Conservation (phyloP, 2,113 vertebrate genomes). For the Eulemur macaco region DNA sequence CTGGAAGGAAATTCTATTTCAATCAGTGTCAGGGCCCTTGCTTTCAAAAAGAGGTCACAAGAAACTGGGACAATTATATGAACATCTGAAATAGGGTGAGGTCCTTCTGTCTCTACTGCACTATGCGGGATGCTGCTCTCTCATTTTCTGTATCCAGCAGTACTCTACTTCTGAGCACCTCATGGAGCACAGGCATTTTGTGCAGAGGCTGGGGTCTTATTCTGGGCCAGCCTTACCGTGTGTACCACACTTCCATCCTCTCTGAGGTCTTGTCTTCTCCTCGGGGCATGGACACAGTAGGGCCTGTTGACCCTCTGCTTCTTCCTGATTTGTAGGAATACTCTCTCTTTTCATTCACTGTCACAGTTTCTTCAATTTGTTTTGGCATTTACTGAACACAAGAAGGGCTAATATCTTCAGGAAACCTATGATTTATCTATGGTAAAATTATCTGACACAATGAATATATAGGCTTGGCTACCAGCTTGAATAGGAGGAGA, state of each 20-base stretch:
- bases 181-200: accelerated
- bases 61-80: background rate
- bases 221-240: background rate
- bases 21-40: background rate
- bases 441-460: background rate
- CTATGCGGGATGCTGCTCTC: no score
- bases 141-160: background rate
- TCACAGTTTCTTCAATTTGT: background rate
- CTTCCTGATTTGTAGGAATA: background rate
- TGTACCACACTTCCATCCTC: background rate
- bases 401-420: background rate
- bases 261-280: background rate
- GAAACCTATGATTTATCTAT: background rate
- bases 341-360: background rate
- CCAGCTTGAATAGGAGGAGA: background rate
- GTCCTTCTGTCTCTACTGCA: background rate
- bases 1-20: background rate
- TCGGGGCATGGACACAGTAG: background rate
- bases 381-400: background rate
- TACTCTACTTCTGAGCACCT: background rate
- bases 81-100: background rate
- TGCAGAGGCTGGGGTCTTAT: background rate
- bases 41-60: background rate
- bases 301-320: background rate
- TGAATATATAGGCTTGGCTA: background rate